Conservation (phyloP, 2,113 vertebrate species). For the Eurypyga helias region DNA sequence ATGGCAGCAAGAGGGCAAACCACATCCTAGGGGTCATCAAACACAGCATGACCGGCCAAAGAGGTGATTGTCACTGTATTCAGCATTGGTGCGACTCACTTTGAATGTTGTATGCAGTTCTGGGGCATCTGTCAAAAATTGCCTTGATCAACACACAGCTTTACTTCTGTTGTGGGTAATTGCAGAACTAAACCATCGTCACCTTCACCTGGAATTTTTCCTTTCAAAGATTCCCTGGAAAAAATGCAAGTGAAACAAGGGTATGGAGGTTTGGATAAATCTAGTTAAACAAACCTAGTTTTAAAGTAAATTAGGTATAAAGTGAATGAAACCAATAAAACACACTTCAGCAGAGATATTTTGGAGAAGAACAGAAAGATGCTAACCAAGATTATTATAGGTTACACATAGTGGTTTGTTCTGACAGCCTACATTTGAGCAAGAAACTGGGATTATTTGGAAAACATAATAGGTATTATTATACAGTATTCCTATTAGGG, state of each 20-base stretch:
- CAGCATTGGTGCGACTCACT: rapidly evolving
- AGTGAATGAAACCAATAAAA: neutral
- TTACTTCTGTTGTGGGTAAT: neutral
- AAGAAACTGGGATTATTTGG: neutral
- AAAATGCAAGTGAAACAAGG: neutral
- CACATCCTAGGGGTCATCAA: neutral
- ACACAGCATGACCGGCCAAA: rapidly evolving
- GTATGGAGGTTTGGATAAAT: neutral
- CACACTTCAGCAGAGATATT: neutral
- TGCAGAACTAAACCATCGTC: neutral
- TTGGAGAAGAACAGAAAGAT: neutral
- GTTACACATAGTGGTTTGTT: neutral
- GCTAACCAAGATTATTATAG: neutral
- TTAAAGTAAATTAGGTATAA: neutral
- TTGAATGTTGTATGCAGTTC: neutral
- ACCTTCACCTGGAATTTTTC: neutral
- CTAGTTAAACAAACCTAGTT: neutral
- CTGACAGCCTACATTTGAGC: neutral
- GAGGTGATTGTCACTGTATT: rapidly evolving
- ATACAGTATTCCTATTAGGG: neutral
- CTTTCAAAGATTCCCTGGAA: neutral
- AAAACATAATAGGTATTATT: neutral
- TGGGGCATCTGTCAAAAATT: neutral
- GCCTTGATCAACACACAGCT: neutral
- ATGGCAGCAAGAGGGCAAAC: neutral